Evolutionary conservation across 2,797 vertebrate genomes (phyloP).

Genomic region (Acipenser ruthenus): DNA sequence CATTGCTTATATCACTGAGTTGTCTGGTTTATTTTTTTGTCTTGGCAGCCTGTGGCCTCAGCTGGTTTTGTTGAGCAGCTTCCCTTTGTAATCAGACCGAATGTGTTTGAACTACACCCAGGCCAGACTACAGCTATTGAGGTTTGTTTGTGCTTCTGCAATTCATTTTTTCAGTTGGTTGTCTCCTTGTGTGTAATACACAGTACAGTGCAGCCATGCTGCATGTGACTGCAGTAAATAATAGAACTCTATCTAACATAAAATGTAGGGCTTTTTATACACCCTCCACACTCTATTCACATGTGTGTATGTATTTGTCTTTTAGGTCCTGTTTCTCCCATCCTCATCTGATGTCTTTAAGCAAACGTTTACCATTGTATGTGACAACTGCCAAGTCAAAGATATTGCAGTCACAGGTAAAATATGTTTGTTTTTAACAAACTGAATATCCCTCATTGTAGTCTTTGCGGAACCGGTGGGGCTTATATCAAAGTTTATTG

Average conservation of each 20-base stretch:
- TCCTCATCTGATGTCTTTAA: slow-evolving; percentile 43
- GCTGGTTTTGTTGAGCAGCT: slow-evolving; percentile 60
- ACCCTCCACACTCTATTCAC: neutral
- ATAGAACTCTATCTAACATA: too few species aligned
- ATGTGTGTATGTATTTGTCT: slow-evolving; percentile 15
- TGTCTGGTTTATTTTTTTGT: neutral
- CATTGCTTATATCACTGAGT: too few species aligned
- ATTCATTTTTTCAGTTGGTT: neutral
- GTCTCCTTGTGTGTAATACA: too few species aligned
- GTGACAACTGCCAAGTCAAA: slow-evolving; percentile 80
- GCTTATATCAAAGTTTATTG: too few species aligned
- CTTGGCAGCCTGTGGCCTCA: slow-evolving; percentile 51
- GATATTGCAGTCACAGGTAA: slow-evolving; percentile 75
- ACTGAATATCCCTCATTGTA: too few species aligned
- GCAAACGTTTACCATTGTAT: slow-evolving; percentile 65
- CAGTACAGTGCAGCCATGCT: too few species aligned
- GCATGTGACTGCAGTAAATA: too few species aligned
- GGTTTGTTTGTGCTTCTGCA: slow-evolving; percentile 51
- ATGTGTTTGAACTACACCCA: slow-evolving; percentile 68
- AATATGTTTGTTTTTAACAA: neutral
- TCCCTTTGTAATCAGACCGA: slow-evolving; percentile 77
- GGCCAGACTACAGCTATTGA: slow-evolving; percentile 61
- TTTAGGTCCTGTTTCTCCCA: slow-evolving; percentile 83
- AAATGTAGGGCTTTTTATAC: neutral
- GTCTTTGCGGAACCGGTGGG: too few species aligned